Evolutionary conservation across 2,888 invertebrate species (phyloP).

Genomic region (Biston stratarius): DNA sequence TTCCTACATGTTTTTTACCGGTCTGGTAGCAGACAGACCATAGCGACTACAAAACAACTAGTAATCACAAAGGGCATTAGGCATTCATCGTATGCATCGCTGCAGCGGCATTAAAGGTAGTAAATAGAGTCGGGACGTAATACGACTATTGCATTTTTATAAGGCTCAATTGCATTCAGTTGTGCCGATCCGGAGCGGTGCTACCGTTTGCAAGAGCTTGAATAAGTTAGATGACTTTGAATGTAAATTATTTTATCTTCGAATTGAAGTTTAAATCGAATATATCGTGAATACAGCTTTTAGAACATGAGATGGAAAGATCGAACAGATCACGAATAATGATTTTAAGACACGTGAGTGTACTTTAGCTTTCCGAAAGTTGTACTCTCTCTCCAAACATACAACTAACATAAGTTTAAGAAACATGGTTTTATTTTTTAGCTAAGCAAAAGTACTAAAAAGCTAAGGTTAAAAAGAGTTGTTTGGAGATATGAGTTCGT

Average conservation of each 20-base stretch:
- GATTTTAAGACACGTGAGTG: background rate
- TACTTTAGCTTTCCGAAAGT: too few species aligned
- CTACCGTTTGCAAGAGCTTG: conserved; percentile 45
- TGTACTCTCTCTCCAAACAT: too few species aligned
- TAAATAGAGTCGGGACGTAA: conserved; percentile 69
- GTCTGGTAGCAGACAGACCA: conserved; percentile 45
- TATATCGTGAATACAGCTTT: conserved; percentile 6
- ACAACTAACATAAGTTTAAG: too few species aligned
- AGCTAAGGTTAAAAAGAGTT: too few species aligned
- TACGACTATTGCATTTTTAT: conserved; percentile 80
- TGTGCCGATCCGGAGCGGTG: conserved; percentile 21
- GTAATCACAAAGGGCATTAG: conserved; percentile 67
- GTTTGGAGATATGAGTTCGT: too few species aligned
- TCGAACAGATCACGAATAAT: conserved; percentile 2
- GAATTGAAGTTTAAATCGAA: conserved; percentile 16
- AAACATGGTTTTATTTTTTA: too few species aligned
- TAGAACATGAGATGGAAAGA: background rate
- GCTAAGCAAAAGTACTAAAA: too few species aligned
- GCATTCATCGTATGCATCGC: conserved; percentile 76
- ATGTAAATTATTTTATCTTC: too few species aligned
- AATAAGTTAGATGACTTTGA: conserved; percentile 35
- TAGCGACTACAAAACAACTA: conserved; percentile 60
- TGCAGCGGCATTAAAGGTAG: conserved; percentile 67
- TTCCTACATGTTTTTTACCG: conserved; percentile 39
- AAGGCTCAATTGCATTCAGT: conserved; percentile 67